phyloP scores from a whole-genome alignment of 2,888 invertebrate genomes.

The Pterobdella sp. region DNA sequence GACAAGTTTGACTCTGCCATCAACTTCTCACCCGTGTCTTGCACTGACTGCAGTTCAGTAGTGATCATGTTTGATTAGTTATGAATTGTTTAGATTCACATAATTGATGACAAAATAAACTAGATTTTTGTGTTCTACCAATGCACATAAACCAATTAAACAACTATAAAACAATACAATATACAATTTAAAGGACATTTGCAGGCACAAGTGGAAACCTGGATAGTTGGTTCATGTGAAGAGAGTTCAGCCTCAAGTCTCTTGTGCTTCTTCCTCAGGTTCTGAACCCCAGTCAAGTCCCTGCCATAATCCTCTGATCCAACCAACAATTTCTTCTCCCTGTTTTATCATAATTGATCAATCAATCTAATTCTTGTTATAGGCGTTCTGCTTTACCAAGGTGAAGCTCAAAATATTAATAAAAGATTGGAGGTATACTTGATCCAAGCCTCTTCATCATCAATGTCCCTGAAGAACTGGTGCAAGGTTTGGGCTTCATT shows the following conservation, averaged over 20 bases:
- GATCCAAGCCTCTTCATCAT: constrained; percentile 99
- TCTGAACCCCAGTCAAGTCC: constrained; percentile 94
- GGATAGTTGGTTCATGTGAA: constrained; percentile 95
- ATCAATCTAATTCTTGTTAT: not conserved
- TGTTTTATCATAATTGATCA: constrained; percentile 43
- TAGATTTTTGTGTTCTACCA: not conserved
- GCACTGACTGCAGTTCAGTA: constrained; percentile 56
- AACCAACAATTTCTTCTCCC: constrained; percentile 91
- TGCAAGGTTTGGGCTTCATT: constrained; percentile 95
- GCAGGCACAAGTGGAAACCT: constrained; percentile 54
- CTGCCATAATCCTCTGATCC: constrained; percentile 97
- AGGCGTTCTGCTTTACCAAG: not conserved
- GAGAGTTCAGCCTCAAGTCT: constrained; percentile 92
- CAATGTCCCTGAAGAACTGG: constrained; percentile 98
- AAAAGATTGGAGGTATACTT: constrained; percentile 57
- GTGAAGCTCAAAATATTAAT: not conserved
- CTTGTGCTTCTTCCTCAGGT: constrained; percentile 95
- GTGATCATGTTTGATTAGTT: not conserved
- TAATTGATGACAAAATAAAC: not conserved
- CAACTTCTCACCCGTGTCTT: constrained; percentile 65
- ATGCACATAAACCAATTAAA: not conserved
- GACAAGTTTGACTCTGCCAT: constrained; percentile 67
- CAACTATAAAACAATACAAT: not conserved
- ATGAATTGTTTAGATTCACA: not conserved
- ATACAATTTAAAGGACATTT: not conserved